Conservation (phyloP, 2,888 invertebrate species). For the Chrysina gloriosa region DNA sequence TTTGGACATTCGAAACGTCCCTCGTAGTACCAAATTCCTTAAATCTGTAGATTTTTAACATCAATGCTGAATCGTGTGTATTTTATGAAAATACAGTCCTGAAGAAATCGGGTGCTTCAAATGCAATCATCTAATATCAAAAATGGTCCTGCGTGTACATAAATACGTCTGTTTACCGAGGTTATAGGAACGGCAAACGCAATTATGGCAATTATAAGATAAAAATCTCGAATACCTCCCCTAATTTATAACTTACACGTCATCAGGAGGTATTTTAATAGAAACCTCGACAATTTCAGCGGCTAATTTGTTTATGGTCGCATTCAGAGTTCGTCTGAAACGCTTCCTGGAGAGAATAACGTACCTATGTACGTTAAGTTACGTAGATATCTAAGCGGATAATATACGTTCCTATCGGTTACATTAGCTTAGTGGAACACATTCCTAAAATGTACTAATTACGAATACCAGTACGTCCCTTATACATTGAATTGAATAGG, state of each 20-base stretch:
- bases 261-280: background rate
- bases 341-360: background rate
- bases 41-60: too few relatives aligned
- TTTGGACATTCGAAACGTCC: too few relatives aligned
- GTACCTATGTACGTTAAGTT: background rate
- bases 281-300: slow-evolving; percentile 9
- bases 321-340: background rate
- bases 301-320: slow-evolving; percentile 10
- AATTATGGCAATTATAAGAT: slow-evolving; percentile 21
- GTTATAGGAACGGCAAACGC: too few relatives aligned
- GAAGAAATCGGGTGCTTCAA: too few relatives aligned
- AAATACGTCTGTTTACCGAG: too few relatives aligned
- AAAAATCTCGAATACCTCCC: slow-evolving; percentile 10
- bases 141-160: too few relatives aligned
- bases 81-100: too few relatives aligned
- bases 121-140: too few relatives aligned
- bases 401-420: background rate
- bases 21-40: too few relatives aligned
- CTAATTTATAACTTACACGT: background rate
- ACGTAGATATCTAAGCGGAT: background rate
- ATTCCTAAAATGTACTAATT: slow-evolving; percentile 18
- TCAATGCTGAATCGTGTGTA: too few relatives aligned
- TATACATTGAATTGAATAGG: too few relatives aligned
- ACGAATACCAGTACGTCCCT: background rate
- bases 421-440: background rate